Base-by-base conservation (phyloP, 2,888 invertebrate species). In the Caenorhabditis sp. region DNA sequence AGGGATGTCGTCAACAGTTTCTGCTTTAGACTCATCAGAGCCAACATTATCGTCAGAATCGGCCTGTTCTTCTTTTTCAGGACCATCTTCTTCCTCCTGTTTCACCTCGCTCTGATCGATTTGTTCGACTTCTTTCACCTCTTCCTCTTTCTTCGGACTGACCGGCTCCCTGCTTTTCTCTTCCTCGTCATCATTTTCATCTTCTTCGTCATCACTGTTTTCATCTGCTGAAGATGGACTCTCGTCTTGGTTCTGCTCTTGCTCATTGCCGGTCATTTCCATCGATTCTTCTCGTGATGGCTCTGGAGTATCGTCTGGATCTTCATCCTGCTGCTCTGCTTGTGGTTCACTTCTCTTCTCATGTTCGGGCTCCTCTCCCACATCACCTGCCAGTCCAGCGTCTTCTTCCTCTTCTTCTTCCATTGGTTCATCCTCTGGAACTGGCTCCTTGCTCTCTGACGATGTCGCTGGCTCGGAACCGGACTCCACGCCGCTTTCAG, bases 391-490 rank as follows among this genome's bases (percentile, higher is more conserved):
- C 4, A 3, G n/a, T 2, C 47, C 47, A 20, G 47, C 20, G 18
- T 9, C 47, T 47, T n/a, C 47, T 13, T 53, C n/a, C 35, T 65
- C 22, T 18, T 53, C 53, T 11, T 65, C 65, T 18, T n/a, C n/a
- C n/a, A 37, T 26, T 13, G 24, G 26, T 13, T 55, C 55, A 18
- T 56, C 56, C 20, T 65, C 26, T 13, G 37, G 37, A 22, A 40
- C 20, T 32, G 50, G 6, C 9, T 50, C 28, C 32, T 51, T 32
- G 9, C n/a, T 50, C 1, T 35, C 37, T 28, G 50, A 18, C 8
- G 64, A 20, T 11, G 67, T 24, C 32, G 55, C 40, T 40, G 61
- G 64, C 47, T 67, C 55, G 15, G 61, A 47, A 18, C 35, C 32
- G 35, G 56, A 20, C 18, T 47, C 47, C 18, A 47, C 47, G 18